A percentile compares a stretch with the other conserved stretches of the same genome.
Conservation (phyloP, 2,113 vertebrate genomes). For the Lathamus discolor region DNA sequence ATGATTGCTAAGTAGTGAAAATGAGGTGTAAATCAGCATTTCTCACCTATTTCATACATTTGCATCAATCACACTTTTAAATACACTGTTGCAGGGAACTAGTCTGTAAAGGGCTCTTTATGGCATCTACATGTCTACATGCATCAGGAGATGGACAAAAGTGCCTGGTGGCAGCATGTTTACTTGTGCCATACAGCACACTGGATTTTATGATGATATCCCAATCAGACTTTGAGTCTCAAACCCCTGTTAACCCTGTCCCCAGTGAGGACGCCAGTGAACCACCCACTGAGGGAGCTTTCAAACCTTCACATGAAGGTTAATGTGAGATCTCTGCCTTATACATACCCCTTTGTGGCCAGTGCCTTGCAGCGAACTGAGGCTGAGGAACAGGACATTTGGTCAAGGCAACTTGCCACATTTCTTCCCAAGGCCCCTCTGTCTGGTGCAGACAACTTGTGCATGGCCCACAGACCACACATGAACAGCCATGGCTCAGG, state of each 20-base stretch:
- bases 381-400: neutral
- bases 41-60: neutral
- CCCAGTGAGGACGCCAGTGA: fast-evolving
- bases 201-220: neutral
- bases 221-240: neutral
- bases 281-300: neutral
- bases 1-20: neutral
- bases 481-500: neutral
- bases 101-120: neutral
- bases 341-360: neutral
- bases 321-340: neutral
- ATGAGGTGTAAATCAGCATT: neutral
- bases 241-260: neutral
- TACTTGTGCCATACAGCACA: neutral
- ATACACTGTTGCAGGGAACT: neutral
- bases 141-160: neutral
- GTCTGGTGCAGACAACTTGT: fast-evolving
- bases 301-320: fast-evolving
- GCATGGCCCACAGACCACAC: fast-evolving
- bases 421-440: neutral
- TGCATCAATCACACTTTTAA: neutral
- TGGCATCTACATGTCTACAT: neutral
- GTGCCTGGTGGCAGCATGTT: neutral
- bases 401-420: neutral
- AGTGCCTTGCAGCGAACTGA: neutral